Conservation (phyloP, 2,113 vertebrate species). For the Erpornis zantholeuca region DNA sequence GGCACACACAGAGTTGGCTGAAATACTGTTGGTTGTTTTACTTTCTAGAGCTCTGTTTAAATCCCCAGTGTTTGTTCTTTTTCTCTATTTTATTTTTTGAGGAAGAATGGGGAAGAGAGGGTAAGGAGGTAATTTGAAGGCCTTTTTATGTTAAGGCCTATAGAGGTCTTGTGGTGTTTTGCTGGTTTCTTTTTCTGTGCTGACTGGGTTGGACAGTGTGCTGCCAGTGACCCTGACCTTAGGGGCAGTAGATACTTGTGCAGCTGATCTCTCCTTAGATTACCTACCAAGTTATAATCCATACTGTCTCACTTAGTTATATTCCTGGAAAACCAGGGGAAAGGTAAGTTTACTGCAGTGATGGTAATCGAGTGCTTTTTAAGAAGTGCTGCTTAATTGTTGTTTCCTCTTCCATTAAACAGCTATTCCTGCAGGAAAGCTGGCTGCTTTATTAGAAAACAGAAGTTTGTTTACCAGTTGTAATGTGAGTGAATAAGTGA, state of each 20-base stretch:
- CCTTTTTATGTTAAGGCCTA: background rate
- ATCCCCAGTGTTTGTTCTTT: background rate
- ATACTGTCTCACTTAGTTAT: background rate
- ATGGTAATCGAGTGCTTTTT: background rate
- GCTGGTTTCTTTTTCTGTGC: background rate
- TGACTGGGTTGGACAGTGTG: background rate
- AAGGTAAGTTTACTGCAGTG: background rate
- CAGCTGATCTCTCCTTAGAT: background rate
- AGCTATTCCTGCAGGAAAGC: background rate
- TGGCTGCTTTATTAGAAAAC: background rate
- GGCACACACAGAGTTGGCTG: background rate
- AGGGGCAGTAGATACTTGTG: background rate
- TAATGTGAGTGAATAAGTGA: background rate
- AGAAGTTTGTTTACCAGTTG: background rate
- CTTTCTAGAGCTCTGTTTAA: background rate
- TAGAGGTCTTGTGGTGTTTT: background rate
- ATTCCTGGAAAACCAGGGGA: background rate
- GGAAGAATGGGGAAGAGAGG: background rate
- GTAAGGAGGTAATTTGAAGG: background rate
- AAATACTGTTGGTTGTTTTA: background rate
- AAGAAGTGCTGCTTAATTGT: background rate
- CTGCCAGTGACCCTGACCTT: background rate
- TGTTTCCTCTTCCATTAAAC: background rate
- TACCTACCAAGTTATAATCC: background rate
- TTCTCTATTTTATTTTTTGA: background rate